Conservation (phyloP, 2,113 vertebrate genomes). For the Chloropsis hardwickii region DNA sequence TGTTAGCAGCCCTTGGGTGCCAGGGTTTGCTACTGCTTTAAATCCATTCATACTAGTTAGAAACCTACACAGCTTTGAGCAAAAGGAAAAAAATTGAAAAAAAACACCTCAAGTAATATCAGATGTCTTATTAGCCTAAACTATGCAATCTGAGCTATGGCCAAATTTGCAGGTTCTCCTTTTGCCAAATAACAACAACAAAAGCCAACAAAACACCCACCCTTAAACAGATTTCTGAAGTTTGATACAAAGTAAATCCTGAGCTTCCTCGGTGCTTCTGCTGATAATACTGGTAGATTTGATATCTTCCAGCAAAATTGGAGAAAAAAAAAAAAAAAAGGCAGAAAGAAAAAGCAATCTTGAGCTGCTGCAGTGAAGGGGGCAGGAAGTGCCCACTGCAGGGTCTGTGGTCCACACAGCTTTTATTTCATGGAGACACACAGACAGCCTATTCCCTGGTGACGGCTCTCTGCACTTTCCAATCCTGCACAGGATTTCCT, state of each 20-base stretch:
- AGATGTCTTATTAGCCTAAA: conserved; percentile 32
- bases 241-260: conserved; percentile 69
- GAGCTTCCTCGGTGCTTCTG: conserved; percentile 1
- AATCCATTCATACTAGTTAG: background rate
- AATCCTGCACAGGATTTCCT: conserved; percentile 78
- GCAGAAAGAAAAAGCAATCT: background rate
- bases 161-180: conserved; percentile 24
- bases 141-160: background rate
- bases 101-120: background rate
- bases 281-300: conserved; percentile 37
- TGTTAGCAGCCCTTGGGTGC: background rate
- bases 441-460: conserved; percentile 68
- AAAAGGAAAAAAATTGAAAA: fast-evolving
- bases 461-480: conserved; percentile 64
- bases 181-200: background rate
- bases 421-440: conserved; percentile 72
- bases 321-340: background rate
- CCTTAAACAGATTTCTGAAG: conserved; percentile 44
- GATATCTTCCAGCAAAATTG: background rate
- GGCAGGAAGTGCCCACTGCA: conserved; percentile 54
- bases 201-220: background rate
- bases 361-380: background rate
- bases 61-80: background rate
- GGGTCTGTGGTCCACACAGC: conserved; percentile 59
- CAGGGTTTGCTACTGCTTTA: background rate